A percentile compares a stretch with the other conserved stretches of the same genome.
Conservation (phyloP, 2,888 invertebrate species). For the Chironomus riparius region DNA sequence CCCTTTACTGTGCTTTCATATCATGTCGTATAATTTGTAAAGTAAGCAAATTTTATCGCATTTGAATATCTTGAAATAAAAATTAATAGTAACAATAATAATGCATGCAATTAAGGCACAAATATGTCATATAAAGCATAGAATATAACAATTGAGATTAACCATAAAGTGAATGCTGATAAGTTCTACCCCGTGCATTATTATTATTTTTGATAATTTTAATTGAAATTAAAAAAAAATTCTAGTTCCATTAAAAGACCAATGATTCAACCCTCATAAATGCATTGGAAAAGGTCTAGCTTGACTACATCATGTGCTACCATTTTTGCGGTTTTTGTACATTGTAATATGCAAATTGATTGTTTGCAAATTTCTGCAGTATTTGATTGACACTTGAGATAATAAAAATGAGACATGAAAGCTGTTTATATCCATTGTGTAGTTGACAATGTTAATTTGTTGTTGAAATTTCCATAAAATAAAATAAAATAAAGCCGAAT, state of each 20-base stretch:
- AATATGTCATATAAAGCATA: background rate
- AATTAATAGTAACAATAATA: background rate
- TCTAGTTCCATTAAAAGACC: background rate
- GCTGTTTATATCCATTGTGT: no score
- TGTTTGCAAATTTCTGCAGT: background rate
- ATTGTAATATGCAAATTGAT: background rate
- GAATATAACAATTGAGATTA: background rate
- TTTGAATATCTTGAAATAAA: background rate
- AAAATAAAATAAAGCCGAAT: no score
- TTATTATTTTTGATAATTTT: background rate
- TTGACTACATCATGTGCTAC: background rate
- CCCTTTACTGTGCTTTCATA: no score
- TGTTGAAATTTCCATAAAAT: no score
- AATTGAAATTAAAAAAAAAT: background rate
- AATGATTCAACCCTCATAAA: background rate
- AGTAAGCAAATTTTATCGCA: conserved; percentile 3
- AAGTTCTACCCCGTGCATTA: background rate
- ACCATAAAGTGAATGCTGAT: background rate
- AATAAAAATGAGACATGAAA: background rate
- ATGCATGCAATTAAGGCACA: conserved; percentile 4
- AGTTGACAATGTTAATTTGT: no score
- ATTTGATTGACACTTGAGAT: background rate
- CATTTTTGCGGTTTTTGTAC: background rate
- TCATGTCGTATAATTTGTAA: background rate
- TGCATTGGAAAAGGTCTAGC: background rate